Evolutionary conservation across 2,888 invertebrate species (phyloP).

Genomic region (Kryphioiulus occultus): DNA sequence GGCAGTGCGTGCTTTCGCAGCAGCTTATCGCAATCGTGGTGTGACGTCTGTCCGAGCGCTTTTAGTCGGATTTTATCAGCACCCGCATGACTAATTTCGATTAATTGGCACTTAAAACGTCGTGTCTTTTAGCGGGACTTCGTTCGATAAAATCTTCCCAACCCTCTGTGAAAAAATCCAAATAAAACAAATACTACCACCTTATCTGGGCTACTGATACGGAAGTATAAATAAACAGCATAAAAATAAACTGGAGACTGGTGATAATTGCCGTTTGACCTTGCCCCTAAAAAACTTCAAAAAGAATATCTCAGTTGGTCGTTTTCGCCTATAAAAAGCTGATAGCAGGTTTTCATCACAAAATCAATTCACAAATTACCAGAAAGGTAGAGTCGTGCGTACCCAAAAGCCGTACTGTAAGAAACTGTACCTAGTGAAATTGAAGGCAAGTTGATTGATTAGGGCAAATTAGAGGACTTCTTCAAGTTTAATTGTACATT

Average conservation of each 20-base stretch:
- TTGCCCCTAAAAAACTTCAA: conserved; percentile 4
- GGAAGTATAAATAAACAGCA: not conserved
- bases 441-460: too few species aligned
- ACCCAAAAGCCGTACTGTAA: too few species aligned
- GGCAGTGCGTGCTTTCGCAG: not conserved
- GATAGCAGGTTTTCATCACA: too few species aligned
- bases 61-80: not conserved
- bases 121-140: not conserved
- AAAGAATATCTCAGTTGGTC: too few species aligned
- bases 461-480: too few species aligned
- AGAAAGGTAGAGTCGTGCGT: too few species aligned
- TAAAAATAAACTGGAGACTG: not conserved
- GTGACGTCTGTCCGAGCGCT: not conserved
- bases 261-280: not conserved
- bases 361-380: too few species aligned
- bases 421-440: too few species aligned
- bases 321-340: too few species aligned
- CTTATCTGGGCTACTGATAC: not conserved
- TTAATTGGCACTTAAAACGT: not conserved
- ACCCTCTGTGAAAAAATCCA: not conserved
- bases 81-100: not conserved
- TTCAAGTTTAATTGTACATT: too few species aligned
- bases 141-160: not conserved
- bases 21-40: not conserved
- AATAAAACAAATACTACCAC: not conserved